These are phyloP conservation scores for Oscheius sp. DNA, from an alignment of 2,888 invertebrate genomes.

Conservation along the genomic window DNA sequence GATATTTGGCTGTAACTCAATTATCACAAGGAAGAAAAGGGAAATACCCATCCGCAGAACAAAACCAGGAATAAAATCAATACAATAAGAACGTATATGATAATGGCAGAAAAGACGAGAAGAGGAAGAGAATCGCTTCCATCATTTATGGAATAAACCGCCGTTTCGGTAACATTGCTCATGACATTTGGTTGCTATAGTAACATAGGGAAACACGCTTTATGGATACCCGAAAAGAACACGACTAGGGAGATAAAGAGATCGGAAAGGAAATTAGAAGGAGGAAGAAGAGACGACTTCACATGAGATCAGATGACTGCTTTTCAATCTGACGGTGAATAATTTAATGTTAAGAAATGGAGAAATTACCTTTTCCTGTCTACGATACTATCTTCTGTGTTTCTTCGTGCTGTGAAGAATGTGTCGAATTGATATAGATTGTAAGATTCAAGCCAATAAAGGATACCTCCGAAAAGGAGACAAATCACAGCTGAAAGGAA, in stretches of 20 bases:
- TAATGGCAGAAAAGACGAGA: neutral
- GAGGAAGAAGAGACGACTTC: neutral
- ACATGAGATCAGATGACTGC: neutral
- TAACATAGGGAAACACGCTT: neutral
- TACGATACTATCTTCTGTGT: constrained; percentile 27
- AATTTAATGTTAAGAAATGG: neutral
- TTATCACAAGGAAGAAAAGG: neutral
- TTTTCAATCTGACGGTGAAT: neutral
- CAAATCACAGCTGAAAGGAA: constrained; percentile 6
- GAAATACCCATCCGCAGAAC: constrained; percentile 1
- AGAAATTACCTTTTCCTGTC: constrained; percentile 13
- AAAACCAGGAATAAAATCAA: neutral
- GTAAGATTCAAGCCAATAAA: constrained; percentile 3
- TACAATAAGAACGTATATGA: constrained; percentile 6
- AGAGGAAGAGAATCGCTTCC: neutral
- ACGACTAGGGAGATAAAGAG: neutral
- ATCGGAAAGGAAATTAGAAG: neutral
- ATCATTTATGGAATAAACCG: neutral
- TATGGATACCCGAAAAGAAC: neutral
- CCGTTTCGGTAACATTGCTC: neutral
- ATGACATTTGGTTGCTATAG: constrained; percentile 10
- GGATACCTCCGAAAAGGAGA: neutral
- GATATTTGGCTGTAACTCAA: neutral
- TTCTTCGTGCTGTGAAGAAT: constrained; percentile 12
- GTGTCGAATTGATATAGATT: constrained; percentile 21